Evolutionary conservation across 2,797 vertebrate genomes (phyloP).

Genomic region (Anguilla obscura): DNA sequence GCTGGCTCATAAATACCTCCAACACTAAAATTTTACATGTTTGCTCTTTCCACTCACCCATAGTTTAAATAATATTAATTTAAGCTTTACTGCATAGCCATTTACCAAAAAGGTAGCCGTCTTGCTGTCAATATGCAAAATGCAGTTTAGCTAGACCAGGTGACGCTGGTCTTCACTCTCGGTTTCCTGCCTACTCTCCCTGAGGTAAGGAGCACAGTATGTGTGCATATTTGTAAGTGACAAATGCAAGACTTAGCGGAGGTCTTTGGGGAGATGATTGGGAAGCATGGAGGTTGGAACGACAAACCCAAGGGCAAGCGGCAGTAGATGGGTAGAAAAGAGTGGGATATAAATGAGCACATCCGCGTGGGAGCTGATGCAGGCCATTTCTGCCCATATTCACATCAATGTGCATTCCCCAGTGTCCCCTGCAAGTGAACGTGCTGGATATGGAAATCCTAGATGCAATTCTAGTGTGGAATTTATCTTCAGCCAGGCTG

Average conservation of each 20-base stretch:
- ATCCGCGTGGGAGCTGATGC: conserved; percentile 59
- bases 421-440: conserved; percentile 55
- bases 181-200: not conserved
- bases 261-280: conserved; percentile 64
- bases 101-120: conserved; percentile 40
- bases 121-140: conserved; percentile 42
- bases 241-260: conserved; percentile 64
- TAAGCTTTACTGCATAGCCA: conserved; percentile 30
- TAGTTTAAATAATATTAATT: conserved; percentile 32
- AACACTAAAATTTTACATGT: not conserved
- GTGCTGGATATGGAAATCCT: conserved; percentile 54
- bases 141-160: conserved; percentile 41
- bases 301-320: conserved; percentile 64
- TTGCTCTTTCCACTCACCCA: conserved; percentile 15
- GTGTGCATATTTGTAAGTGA: conserved; percentile 71
- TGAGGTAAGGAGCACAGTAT: conserved; percentile 43
- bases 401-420: conserved; percentile 61
- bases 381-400: conserved; percentile 59
- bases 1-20: conserved; percentile 58
- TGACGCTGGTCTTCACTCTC: conserved; percentile 63
- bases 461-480: conserved; percentile 41
- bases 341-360: conserved; percentile 62
- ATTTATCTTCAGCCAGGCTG: conserved; percentile 30
- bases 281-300: conserved; percentile 59
- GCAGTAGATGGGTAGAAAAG: conserved; percentile 59